These are phyloP conservation scores for Ia io DNA, from an alignment of 2,113 vertebrate genomes.

Conservation along the genomic window DNA sequence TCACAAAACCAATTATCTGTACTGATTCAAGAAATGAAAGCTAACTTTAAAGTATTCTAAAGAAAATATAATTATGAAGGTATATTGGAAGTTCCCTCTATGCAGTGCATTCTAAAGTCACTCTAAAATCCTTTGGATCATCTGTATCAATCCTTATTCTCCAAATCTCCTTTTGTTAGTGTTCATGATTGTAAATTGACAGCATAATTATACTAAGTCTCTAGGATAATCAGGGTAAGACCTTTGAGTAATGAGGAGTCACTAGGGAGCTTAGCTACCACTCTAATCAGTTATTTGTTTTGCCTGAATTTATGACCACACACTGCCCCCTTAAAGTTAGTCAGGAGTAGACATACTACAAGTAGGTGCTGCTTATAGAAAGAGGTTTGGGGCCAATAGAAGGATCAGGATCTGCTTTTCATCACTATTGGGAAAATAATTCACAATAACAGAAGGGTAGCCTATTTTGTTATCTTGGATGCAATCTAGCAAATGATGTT, in stretches of 20 bases:
- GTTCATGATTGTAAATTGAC: background rate
- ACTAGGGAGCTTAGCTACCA: background rate
- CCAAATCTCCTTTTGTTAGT: slow-evolving; percentile 21
- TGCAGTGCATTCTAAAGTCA: background rate
- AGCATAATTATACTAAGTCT: background rate
- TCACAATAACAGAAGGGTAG: background rate
- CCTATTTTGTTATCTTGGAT: background rate
- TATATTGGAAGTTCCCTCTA: background rate
- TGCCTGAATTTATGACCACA: background rate
- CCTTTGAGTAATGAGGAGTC: background rate
- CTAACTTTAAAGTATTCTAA: slow-evolving; percentile 39
- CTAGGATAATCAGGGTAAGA: background rate
- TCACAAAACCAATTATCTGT: background rate
- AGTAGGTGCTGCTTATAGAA: background rate
- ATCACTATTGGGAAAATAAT: background rate
- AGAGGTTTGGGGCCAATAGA: background rate
- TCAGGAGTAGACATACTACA: background rate
- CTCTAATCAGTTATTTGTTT: slow-evolving; percentile 37
- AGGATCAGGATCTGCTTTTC: background rate
- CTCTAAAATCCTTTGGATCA: background rate
- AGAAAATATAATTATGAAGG: slow-evolving; percentile 23
- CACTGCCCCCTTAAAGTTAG: background rate
- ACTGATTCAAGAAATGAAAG: background rate
- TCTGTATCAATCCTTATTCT: background rate
- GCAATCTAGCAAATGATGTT: background rate